Conservation (phyloP, 2,113 vertebrate genomes). For the Cryptomyrus ogoouensis region DNA sequence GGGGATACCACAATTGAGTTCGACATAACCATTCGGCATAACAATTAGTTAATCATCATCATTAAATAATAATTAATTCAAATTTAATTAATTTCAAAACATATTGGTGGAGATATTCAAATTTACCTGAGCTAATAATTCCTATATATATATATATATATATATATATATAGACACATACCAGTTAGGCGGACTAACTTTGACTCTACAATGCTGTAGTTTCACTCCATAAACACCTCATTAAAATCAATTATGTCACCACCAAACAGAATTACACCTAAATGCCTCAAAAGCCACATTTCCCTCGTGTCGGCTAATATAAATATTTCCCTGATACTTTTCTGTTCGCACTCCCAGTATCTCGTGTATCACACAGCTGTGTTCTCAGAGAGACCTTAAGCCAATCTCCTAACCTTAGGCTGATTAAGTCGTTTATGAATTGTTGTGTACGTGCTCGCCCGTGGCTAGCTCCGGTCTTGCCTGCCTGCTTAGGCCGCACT, state of each 20-base stretch:
- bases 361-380: conserved; percentile 48
- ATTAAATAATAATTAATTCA: too few relatives aligned
- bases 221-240: conserved; percentile 66
- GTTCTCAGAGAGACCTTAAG: conserved; percentile 62
- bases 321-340: conserved; percentile 65
- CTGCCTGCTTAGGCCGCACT: background rate
- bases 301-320: conserved; percentile 68
- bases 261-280: conserved; percentile 77
- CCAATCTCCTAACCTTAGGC: conserved; percentile 68
- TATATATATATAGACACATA: background rate
- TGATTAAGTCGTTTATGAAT: conserved; percentile 82
- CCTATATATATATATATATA: background rate
- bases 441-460: background rate
- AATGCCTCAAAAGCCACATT: conserved; percentile 63
- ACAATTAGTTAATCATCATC: too few relatives aligned
- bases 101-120: too few relatives aligned
- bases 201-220: conserved; percentile 61
- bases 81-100: too few relatives aligned
- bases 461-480: background rate
- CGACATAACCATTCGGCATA: too few relatives aligned
- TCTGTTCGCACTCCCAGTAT: conserved; percentile 61
- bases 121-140: too few relatives aligned
- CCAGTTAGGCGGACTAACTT: conserved; percentile 50
- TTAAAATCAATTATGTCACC: conserved; percentile 73
- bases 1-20: too few relatives aligned